Evolutionary conservation across 1,140 invertebrate species (phyloP), one percentile per base, ranked within the genome.

Genomic region (Drosophila lini): DNA sequence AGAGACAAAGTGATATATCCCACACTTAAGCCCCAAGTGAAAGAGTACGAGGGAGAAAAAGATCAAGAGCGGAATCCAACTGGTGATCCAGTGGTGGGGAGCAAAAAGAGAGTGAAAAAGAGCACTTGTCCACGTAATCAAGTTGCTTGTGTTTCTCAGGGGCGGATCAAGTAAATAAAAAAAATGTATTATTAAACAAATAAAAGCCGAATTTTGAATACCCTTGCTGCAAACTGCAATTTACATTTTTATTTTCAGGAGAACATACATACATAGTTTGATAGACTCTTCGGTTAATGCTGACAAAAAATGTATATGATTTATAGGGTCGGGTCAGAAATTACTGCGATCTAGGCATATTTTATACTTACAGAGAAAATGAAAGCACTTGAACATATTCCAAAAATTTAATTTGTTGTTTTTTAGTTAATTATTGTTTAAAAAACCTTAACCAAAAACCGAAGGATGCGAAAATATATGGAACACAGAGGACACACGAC

Each of bases 51-150:
- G 31, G 52, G 36, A 63, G 36, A 34, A 10, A 44, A 15, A 44
- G 47, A 38, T 53, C 52, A 53, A 52, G 60, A 57, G 64, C 31
- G 56, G 22, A 13, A 38, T 45, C 15, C 6, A 19, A 34, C 7
- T n/a, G 25, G 52, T 36, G 19, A 22, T 28, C 25, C 5, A 28
- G 36, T 16, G 22, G 22, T 22, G 52, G 40, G 32, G 16, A 22
- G 5, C 36, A 28, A 22, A 47, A 36, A 58, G 41, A 69, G 34
- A 38, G 19, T 9, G 13, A 61, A 56, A 34, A 36, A 32, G 57
- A 70, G 65, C 79, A 77, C 63, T 77, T 82, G 82, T 86, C 79
- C 82, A 86, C 82, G 82, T 86, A 82, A 82, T 82, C 83, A 82
- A 86, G 32, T 63, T 50, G 47, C 56, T 74, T 40, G 70, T 48